Evolutionary conservation across 2,113 vertebrate species (phyloP).

Genomic region (Tetraodon nigroviridis): DNA sequence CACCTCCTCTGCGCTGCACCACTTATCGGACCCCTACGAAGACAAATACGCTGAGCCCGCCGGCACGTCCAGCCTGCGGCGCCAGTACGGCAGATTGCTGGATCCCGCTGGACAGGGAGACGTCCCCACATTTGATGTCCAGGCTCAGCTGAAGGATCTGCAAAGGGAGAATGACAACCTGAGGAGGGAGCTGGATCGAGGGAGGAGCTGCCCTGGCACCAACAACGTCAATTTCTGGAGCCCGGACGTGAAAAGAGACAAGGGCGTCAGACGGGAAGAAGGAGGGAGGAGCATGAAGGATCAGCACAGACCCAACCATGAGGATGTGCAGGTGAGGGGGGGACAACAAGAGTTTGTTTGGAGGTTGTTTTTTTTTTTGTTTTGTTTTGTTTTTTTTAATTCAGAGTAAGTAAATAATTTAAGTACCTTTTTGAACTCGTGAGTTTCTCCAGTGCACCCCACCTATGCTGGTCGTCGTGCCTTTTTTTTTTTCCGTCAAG

Average conservation of each 20-base stretch:
- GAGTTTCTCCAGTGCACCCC: neutral
- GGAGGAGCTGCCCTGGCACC: constrained; percentile 80
- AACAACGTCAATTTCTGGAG: constrained; percentile 95
- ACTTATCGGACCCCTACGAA: constrained; percentile 79
- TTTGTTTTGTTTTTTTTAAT: too few species aligned
- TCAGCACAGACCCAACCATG: constrained; percentile 85
- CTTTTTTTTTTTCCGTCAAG: constrained; percentile 40
- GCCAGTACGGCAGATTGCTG: constrained; percentile 55
- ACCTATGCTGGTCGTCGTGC: constrained; percentile 19
- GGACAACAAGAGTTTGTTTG: constrained; percentile 1
- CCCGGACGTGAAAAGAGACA: constrained; percentile 87
- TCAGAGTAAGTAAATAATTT: too few species aligned
- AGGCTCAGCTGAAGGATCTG: constrained; percentile 87
- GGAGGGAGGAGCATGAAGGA: constrained; percentile 86
- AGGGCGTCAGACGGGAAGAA: constrained; percentile 85
- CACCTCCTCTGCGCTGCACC: constrained; percentile 82
- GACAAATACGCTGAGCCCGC: constrained; percentile 67
- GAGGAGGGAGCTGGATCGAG: constrained; percentile 85
- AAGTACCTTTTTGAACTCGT: constrained; percentile 1
- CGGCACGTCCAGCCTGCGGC: constrained; percentile 79
- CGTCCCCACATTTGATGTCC: constrained; percentile 81
- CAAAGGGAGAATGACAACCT: constrained; percentile 90
- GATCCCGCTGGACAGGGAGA: constrained; percentile 62
- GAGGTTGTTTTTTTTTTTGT: too few species aligned
- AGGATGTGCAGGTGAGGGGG: constrained; percentile 85